phyloP scores from a whole-genome alignment of 2,888 invertebrate genomes.

The Boloria selene region DNA sequence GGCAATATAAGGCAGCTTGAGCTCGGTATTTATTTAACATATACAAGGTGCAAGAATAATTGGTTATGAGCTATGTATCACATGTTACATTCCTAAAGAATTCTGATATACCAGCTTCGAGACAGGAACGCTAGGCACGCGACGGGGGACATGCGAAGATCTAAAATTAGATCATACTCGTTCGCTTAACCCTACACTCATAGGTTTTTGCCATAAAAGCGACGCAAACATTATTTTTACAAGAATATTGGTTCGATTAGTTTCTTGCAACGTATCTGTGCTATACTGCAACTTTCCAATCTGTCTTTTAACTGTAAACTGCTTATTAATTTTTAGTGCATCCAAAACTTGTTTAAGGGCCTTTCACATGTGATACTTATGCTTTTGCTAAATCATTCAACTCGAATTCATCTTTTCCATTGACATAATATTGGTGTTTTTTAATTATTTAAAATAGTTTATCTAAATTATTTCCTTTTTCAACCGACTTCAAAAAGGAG shows the following conservation, averaged over 20 bases:
- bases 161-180: conserved; percentile 70
- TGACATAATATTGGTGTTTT: background rate
- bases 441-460: background rate
- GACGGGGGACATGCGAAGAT: conserved; percentile 53
- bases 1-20: too few relatives aligned
- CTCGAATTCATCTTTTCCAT: too few relatives aligned
- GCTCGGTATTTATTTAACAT: background rate
- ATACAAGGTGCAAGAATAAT: conserved; percentile 12
- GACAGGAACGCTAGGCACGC: conserved; percentile 65
- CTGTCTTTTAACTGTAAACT: conserved; percentile 18
- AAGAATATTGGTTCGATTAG: background rate
- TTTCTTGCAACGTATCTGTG: conserved; percentile 5
- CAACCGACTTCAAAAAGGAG: too few relatives aligned
- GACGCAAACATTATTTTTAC: conserved; percentile 8
- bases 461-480: too few relatives aligned
- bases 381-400: conserved; percentile 11
- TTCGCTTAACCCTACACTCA: conserved; percentile 53
- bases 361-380: conserved; percentile 42
- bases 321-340: conserved; percentile 19
- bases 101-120: conserved; percentile 42
- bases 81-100: conserved; percentile 41
- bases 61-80: conserved; percentile 28
- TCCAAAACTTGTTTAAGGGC: conserved; percentile 38
- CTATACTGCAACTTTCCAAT: conserved; percentile 34
- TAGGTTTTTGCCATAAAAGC: conserved; percentile 45